A percentile compares a stretch with the other conserved stretches of the same genome.
These are phyloP conservation scores for Misgurnus anguillicaudatus DNA, from an alignment of 2,113 vertebrate genomes.

Conservation along the genomic window DNA sequence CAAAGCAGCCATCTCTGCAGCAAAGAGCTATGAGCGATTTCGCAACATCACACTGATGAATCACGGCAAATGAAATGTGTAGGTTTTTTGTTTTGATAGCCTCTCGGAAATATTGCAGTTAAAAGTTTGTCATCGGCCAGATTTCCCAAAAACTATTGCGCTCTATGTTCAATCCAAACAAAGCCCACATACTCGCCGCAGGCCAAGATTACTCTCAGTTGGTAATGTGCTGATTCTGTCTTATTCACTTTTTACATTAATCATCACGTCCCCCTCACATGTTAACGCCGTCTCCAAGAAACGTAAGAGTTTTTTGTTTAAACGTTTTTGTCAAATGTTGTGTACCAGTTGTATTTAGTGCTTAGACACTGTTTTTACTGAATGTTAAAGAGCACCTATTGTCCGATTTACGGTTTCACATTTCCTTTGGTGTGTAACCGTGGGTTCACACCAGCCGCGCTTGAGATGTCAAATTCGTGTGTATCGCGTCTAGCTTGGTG, in stretches of 20 bases:
- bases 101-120: conserved; percentile 32
- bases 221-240: conserved; percentile 18
- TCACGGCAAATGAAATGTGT: conserved; percentile 3
- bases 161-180: conserved; percentile 41
- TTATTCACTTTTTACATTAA: conserved; percentile 31
- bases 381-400: too few relatives aligned
- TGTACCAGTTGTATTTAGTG: neutral
- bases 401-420: too few relatives aligned
- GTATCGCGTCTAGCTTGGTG: too few relatives aligned
- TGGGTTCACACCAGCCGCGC: too few relatives aligned
- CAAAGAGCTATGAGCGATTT: neutral
- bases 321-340: conserved; percentile 8
- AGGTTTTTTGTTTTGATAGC: conserved; percentile 35
- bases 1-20: neutral
- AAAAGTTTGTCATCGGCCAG: conserved; percentile 47
- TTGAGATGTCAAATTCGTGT: too few relatives aligned
- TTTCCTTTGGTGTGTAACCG: too few relatives aligned
- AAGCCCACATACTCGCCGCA: conserved; percentile 20
- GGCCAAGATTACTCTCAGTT: conserved; percentile 43
- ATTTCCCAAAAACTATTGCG: conserved; percentile 33
- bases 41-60: neutral
- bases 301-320: conserved; percentile 1
- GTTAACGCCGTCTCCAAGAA: conserved; percentile 13
- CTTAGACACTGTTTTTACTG: neutral
- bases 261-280: conserved; percentile 32